Percentiles rank a stretch among this genome's conserved stretches.
Evolutionary conservation across 2,888 invertebrate genomes (phyloP).

Genomic region (Scelioninae gen. 2): DNA sequence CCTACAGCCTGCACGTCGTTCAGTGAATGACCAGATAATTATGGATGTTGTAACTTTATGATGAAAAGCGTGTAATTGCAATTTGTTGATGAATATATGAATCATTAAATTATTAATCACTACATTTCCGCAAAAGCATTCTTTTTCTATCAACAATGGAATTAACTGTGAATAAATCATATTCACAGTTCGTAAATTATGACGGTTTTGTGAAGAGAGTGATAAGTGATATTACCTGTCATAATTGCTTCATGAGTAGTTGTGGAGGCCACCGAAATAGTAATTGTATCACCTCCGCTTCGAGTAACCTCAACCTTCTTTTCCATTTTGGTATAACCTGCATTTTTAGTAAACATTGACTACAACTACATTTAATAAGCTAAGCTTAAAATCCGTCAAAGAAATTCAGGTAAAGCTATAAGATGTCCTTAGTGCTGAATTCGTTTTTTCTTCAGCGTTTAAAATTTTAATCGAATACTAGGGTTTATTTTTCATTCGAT

Average conservation of each 20-base stretch:
- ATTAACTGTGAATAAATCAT: constrained; percentile 5
- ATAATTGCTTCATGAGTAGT: constrained; percentile 80
- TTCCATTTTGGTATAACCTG: constrained; percentile 72
- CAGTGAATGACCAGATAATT: not conserved
- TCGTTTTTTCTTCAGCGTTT: constrained; percentile 28
- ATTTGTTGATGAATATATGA: constrained; percentile 5
- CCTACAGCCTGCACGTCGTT: no score
- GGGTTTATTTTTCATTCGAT: constrained; percentile 35
- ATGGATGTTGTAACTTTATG: not conserved
- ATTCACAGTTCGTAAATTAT: constrained; percentile 10
- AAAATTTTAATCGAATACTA: constrained; percentile 34
- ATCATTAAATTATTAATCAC: constrained; percentile 17
- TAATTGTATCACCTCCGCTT: constrained; percentile 74
- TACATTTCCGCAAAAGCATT: constrained; percentile 34
- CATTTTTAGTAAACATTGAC: constrained; percentile 70
- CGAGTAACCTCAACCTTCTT: constrained; percentile 72
- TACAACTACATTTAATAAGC: constrained; percentile 63
- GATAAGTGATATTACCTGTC: constrained; percentile 77
- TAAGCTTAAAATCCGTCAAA: constrained; percentile 61
- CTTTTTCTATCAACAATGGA: not conserved
- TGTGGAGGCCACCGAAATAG: constrained; percentile 78
- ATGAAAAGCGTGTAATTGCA: constrained; percentile 15
- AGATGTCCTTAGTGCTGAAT: constrained; percentile 27
- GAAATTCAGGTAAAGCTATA: constrained; percentile 24
- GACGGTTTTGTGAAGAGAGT: constrained; percentile 39